Conservation (phyloP, 1,140 invertebrate genomes). For the Drosophila gunungcola region DNA sequence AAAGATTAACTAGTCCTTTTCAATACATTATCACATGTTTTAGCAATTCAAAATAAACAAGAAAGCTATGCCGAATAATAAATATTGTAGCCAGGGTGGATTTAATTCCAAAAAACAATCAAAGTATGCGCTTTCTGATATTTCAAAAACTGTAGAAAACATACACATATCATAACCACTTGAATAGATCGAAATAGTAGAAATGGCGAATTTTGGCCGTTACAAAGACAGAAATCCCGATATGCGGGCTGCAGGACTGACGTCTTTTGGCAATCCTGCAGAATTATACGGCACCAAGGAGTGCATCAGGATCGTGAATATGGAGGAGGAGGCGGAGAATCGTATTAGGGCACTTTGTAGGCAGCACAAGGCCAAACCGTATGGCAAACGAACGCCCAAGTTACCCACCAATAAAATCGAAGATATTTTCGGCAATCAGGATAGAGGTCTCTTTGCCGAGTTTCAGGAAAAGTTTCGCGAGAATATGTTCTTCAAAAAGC, state of each 20-base stretch:
- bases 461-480: slow-evolving; percentile 1
- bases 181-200: not conserved
- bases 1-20: too few species aligned
- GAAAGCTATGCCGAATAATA: not conserved
- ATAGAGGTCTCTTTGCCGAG: not conserved
- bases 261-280: not conserved
- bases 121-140: not conserved
- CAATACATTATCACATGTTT: not conserved
- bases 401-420: not conserved
- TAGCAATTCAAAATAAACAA: not conserved
- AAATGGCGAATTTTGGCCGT: slow-evolving; percentile 21
- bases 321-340: slow-evolving; percentile 11
- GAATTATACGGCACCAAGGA: slow-evolving; percentile 1
- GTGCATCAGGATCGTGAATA: not conserved
- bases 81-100: too few species aligned
- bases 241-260: slow-evolving; percentile 12
- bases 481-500: slow-evolving; percentile 48
- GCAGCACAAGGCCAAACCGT: not conserved
- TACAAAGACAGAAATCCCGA: slow-evolving; percentile 19
- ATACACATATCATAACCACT: not conserved
- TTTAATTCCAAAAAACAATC: not conserved
- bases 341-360: slow-evolving; percentile 11
- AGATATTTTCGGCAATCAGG: not conserved
- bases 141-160: not conserved
- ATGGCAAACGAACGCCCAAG: slow-evolving; percentile 4